These are phyloP conservation scores for Lordiphosa andalusiaca DNA, from an alignment of 2,888 invertebrate species.

Conservation along the genomic window DNA sequence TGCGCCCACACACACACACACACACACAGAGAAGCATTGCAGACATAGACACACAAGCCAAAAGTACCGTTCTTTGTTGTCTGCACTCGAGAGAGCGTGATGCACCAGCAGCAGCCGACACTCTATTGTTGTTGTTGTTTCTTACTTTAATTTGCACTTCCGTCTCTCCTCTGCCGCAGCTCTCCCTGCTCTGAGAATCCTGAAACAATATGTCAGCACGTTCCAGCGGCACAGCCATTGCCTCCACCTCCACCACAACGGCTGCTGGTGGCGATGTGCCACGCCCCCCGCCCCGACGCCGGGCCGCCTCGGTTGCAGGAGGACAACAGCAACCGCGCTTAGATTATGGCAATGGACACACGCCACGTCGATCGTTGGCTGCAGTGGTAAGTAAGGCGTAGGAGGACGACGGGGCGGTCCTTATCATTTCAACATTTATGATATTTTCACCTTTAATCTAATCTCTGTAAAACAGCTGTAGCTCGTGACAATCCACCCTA, in stretches of 20 bases:
- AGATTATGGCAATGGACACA: conserved; percentile 70
- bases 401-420: not conserved
- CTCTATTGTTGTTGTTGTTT: conserved; percentile 33
- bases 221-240: conserved; percentile 41
- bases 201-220: conserved; percentile 53
- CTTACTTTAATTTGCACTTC: conserved; percentile 56
- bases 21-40: conserved; percentile 1
- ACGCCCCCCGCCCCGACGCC: conserved; percentile 79
- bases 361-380: conserved; percentile 78
- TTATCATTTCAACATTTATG: conserved; percentile 47
- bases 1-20: conserved; percentile 16
- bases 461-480: conserved; percentile 35
- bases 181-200: conserved; percentile 12
- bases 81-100: conserved; percentile 24
- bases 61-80: conserved; percentile 66
- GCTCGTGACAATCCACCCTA: not conserved
- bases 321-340: conserved; percentile 67
- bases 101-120: conserved; percentile 13
- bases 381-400: conserved; percentile 68
- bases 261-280: conserved; percentile 64
- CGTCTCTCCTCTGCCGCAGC: conserved; percentile 34
- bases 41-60: too few relatives aligned
- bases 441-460: conserved; percentile 50
- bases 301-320: conserved; percentile 77
- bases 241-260: conserved; percentile 24